Percentiles rank a stretch among this genome's conserved stretches.
Conservation (phyloP, 2,888 invertebrate species). For the Imbricaverruca yamaguchii region DNA sequence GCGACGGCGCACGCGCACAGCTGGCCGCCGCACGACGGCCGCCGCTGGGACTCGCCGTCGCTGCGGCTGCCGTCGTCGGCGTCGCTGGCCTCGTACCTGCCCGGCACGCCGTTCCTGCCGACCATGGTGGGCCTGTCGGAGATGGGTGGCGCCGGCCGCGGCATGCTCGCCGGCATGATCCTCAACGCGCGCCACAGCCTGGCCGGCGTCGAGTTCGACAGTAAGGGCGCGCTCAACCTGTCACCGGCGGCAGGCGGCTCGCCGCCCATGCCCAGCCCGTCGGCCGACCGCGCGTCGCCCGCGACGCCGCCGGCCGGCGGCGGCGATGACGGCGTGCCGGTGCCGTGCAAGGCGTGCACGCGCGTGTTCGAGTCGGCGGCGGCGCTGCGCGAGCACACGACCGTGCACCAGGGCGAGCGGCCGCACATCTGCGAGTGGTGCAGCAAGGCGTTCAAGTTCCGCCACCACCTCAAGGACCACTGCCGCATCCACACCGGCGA, state of each 20-base stretch:
- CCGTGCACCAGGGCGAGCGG: constrained; percentile 80
- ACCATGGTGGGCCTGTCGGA: not conserved
- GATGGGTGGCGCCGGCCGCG: not conserved
- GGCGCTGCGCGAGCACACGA: constrained; percentile 75
- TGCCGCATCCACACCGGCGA: constrained; percentile 88
- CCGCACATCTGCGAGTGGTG: constrained; percentile 91
- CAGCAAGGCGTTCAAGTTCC: constrained; percentile 83
- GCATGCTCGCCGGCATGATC: not conserved
- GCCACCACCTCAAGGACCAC: constrained; percentile 91
- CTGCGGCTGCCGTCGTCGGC: not conserved
- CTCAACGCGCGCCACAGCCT: not conserved
- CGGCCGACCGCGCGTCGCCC: not conserved
- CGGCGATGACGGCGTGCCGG: constrained; percentile 15
- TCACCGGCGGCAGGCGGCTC: not conserved
- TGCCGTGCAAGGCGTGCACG: constrained; percentile 80
- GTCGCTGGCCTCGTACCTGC: not conserved
- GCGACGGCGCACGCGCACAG: not conserved
- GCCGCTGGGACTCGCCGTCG: not conserved
- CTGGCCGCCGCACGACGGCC: constrained; percentile 5
- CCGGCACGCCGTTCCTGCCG: not conserved
- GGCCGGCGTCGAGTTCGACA: not conserved
- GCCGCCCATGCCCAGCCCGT: not conserved
- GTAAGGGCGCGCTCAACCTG: not conserved
- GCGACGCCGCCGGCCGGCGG: not conserved
- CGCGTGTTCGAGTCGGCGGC: constrained; percentile 87